Percentiles rank a stretch among this genome's conserved stretches.
Evolutionary conservation across 1,140 invertebrate genomes (phyloP).

Genomic region (Cydia splendana): DNA sequence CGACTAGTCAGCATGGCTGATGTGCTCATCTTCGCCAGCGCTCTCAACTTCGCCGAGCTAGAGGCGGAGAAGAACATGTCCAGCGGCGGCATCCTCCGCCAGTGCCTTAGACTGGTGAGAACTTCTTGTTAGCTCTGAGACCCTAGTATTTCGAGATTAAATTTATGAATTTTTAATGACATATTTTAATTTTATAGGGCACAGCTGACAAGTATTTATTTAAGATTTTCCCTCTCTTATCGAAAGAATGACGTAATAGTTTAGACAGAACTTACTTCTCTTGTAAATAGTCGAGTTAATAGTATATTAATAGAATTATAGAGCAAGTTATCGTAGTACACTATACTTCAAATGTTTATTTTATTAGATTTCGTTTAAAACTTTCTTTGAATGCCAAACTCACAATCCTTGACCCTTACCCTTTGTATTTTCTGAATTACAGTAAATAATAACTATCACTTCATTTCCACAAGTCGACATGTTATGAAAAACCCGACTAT

Average conservation of each 20-base stretch:
- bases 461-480: neutral
- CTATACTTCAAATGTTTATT: slow-evolving; percentile 24
- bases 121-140: slow-evolving; percentile 31
- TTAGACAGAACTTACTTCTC: neutral
- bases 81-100: slow-evolving; percentile 97
- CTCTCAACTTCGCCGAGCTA: slow-evolving; percentile 97
- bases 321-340: slow-evolving; percentile 29
- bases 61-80: slow-evolving; percentile 99
- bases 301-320: slow-evolving; percentile 8
- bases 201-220: slow-evolving; percentile 18
- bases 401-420: neutral
- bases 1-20: slow-evolving; percentile 99
- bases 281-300: slow-evolving; percentile 18
- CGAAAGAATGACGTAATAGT: slow-evolving; percentile 1
- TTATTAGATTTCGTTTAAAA: slow-evolving; percentile 22
- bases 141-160: neutral
- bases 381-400: slow-evolving; percentile 22
- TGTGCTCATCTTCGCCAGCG: slow-evolving; percentile 98
- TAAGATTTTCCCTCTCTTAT: neutral
- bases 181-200: slow-evolving; percentile 5
- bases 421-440: slow-evolving; percentile 11
- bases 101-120: slow-evolving; percentile 96
- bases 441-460: neutral
- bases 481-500: no score
- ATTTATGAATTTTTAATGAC: neutral